These are phyloP conservation scores for Oscheius sp. DNA, from an alignment of 1,140 invertebrate species.

Conservation along the genomic window DNA sequence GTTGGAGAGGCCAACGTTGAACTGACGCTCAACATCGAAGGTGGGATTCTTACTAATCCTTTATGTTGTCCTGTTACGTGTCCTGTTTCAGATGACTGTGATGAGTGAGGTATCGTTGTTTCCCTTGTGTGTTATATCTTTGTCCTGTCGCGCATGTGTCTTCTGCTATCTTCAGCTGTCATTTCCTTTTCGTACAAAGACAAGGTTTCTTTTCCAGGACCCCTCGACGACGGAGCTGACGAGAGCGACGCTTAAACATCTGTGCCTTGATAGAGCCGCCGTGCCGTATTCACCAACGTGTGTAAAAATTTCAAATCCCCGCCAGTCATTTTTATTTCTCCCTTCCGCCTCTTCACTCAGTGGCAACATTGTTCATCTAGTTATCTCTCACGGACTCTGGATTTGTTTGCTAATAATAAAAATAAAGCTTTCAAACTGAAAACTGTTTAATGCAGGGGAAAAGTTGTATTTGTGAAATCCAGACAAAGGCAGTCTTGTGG, in stretches of 20 bases:
- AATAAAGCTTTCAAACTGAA: constrained; percentile 6
- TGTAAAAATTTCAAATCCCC: background rate
- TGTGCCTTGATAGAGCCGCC: background rate
- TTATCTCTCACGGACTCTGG: background rate
- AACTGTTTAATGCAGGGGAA: no score
- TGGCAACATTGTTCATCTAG: background rate
- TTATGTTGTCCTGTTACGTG: constrained; percentile 19
- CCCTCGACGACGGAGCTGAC: constrained; percentile 55
- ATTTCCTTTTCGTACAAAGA: background rate
- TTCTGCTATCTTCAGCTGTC: background rate
- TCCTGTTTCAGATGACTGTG: constrained; percentile 18
- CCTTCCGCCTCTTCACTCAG: background rate
- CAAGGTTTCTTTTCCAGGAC: constrained; percentile 46
- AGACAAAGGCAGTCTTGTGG: no score
- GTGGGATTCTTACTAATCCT: no score
- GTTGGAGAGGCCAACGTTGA: constrained; percentile 96
- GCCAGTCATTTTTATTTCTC: background rate
- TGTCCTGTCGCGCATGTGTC: constrained; percentile 14
- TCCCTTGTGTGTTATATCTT: constrained; percentile 8
- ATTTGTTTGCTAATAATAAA: constrained; percentile 4
- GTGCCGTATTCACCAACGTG: constrained; percentile 1
- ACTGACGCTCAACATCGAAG: constrained; percentile 94
- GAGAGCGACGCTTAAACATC: constrained; percentile 56
- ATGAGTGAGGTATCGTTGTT: background rate
- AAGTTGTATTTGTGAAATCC: no score